A percentile compares a stretch with the other conserved stretches of the same genome.
Evolutionary conservation across 1,140 invertebrate genomes (phyloP).

Genomic region (Drosophila melanogaster): Release_6_plus_ISO1_MT NT_037436.4:6330001-6330500

Average conservation of each 20-base stretch:
- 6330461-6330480: conserved; percentile 11
- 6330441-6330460: conserved; percentile 45
- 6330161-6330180: conserved; percentile 50
- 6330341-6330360: conserved; percentile 73
- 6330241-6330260: conserved; percentile 17
- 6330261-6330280: conserved; percentile 12
- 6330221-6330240: conserved; percentile 39
- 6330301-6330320: conserved; percentile 57
- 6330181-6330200: conserved; percentile 52
- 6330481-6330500: background rate
- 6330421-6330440: conserved; percentile 38
- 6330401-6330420: conserved; percentile 19
- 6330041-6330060: conserved; percentile 28
- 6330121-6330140: conserved; percentile 73
- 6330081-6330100: conserved; percentile 59
- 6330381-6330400: conserved; percentile 35
- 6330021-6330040: conserved; percentile 52
- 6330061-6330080: conserved; percentile 58
- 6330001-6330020: conserved; percentile 64
- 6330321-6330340: conserved; percentile 55
- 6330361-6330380: conserved; percentile 55
- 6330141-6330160: conserved; percentile 42
- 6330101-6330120: conserved; percentile 43
- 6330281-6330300: conserved; percentile 28
- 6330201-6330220: conserved; percentile 55